phyloP scores from a whole-genome alignment of 1,140 invertebrate species.

The Branchinecta lynchi region DNA sequence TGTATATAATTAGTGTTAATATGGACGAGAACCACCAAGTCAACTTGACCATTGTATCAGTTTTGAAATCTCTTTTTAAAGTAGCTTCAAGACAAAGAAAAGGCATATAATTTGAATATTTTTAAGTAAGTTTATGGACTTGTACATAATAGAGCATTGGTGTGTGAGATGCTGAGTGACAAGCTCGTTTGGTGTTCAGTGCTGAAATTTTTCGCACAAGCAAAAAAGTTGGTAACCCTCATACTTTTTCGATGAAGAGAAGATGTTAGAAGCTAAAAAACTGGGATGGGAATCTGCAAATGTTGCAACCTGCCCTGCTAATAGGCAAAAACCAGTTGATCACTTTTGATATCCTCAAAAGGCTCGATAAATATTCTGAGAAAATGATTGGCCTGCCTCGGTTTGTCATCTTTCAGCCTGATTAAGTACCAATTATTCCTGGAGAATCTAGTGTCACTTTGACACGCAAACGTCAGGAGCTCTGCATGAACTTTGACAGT shows the following conservation, averaged over 20 bases:
- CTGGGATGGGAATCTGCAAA: neutral
- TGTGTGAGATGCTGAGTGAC: neutral
- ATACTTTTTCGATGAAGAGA: neutral
- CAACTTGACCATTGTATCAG: too few relatives aligned
- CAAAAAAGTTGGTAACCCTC: neutral
- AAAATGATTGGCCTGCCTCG: neutral
- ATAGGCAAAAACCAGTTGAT: neutral
- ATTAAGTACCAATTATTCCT: neutral
- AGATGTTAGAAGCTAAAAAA: neutral
- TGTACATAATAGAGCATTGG: too few relatives aligned
- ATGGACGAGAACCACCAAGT: too few relatives aligned
- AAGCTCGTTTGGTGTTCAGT: neutral
- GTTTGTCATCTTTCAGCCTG: neutral
- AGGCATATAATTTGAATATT: too few relatives aligned
- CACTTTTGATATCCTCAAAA: neutral
- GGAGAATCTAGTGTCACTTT: neutral
- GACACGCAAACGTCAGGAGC: neutral
- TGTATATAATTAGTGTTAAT: too few relatives aligned
- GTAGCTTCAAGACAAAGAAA: too few relatives aligned
- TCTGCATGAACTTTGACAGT: neutral
- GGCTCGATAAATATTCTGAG: neutral
- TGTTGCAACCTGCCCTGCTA: neutral
- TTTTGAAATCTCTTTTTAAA: too few relatives aligned
- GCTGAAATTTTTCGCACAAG: neutral
- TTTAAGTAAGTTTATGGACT: too few relatives aligned